Evolutionary conservation across 2,113 vertebrate genomes (phyloP).

Genomic region (Epinephelus cyanopodus): DNA sequence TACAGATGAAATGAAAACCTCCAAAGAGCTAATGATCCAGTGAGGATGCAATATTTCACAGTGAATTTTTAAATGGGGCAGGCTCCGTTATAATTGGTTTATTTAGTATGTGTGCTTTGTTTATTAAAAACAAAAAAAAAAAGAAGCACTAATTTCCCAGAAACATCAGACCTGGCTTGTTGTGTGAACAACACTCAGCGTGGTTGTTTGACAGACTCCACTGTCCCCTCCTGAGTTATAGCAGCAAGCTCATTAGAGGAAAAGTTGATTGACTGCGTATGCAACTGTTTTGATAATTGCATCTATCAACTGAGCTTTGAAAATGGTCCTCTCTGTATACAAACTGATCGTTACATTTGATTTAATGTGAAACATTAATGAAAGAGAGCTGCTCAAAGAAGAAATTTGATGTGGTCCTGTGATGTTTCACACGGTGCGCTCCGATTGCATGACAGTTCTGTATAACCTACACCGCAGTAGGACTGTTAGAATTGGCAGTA

Average conservation of each 20-base stretch:
- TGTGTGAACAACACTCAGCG: constrained; percentile 49
- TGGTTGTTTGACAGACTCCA: constrained; percentile 39
- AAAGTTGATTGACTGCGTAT: constrained; percentile 43
- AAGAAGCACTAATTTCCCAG: not conserved
- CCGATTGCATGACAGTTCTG: not conserved
- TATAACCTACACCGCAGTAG: constrained; percentile 2
- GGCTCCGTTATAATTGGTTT: not conserved
- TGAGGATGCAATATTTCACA: not conserved
- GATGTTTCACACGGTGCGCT: constrained; percentile 12
- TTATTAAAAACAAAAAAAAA: not conserved
- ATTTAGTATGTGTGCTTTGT: not conserved
- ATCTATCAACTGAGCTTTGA: constrained; percentile 23
- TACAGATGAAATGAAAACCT: not conserved
- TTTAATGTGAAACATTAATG: constrained; percentile 42
- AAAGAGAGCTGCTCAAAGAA: constrained; percentile 38
- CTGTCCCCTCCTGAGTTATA: constrained; percentile 38
- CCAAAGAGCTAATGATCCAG: not conserved
- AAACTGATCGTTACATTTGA: constrained; percentile 51
- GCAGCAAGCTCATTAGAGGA: constrained; percentile 50
- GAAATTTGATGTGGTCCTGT: constrained; percentile 28
- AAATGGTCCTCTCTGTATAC: constrained; percentile 32
- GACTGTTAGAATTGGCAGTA: not conserved
- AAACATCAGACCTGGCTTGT: constrained; percentile 17
- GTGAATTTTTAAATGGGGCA: not conserved
- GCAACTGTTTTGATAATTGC: constrained; percentile 62